Conservation (phyloP, 2,113 vertebrate species). For the Anhinga rufa region DNA sequence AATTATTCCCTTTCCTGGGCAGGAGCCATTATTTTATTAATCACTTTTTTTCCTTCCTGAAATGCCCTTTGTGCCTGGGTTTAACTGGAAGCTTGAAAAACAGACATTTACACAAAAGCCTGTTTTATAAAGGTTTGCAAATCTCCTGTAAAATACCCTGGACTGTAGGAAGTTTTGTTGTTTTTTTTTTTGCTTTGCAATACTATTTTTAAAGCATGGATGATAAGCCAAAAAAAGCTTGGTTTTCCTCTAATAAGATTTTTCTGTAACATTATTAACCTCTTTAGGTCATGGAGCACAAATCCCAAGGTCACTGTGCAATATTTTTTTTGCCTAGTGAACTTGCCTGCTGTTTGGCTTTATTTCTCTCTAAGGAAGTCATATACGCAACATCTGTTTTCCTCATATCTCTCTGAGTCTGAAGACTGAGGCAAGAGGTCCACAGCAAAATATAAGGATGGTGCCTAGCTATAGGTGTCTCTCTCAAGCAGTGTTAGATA, state of each 20-base stretch:
- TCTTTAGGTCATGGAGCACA: constrained; percentile 25
- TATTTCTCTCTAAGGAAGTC: constrained; percentile 5
- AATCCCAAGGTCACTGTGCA: constrained; percentile 40
- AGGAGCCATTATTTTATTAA: constrained; percentile 10
- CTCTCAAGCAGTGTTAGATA: background rate
- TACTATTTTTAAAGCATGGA: background rate
- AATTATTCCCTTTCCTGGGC: background rate
- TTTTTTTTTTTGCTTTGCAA: background rate
- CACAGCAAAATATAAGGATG: background rate
- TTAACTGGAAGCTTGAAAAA: background rate
- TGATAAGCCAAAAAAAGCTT: background rate
- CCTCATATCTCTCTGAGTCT: background rate
- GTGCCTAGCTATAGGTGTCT: background rate
- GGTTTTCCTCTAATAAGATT: constrained; percentile 1
- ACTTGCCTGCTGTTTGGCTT: background rate
- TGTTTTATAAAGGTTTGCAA: background rate
- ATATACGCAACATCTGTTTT: background rate
- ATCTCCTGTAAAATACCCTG: background rate
- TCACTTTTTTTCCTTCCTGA: background rate
- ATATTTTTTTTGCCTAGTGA: constrained; percentile 10
- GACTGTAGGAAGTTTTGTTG: background rate
- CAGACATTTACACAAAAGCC: background rate
- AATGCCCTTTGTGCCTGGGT: constrained; percentile 1
- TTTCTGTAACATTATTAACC: constrained; percentile 33
- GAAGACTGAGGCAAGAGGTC: background rate